Conservation (phyloP, 2,888 invertebrate species). For the Oscheius myriophilus region DNA sequence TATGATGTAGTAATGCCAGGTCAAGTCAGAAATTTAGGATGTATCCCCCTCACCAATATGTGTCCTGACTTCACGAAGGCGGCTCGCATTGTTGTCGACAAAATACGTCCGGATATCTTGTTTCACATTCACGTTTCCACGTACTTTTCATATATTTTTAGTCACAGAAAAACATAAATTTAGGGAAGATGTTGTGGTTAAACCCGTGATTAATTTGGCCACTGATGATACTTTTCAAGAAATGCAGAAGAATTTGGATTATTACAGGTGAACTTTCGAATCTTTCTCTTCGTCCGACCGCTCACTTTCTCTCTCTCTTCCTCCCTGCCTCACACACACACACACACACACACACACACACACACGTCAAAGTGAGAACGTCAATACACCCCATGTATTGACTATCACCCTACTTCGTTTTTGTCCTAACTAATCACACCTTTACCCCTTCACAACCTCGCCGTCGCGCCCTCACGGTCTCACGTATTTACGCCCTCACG, state of each 20-base stretch:
- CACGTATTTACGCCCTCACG: no score
- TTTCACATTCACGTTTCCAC: constrained; percentile 6
- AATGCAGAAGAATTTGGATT: constrained; percentile 18
- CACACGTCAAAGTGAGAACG: no score
- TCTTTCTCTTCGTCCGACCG: background rate
- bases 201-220: constrained; percentile 1
- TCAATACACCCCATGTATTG: no score
- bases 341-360: no score
- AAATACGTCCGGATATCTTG: constrained; percentile 11
- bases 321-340: background rate
- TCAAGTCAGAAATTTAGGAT: no score
- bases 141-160: background rate
- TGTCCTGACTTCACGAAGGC: constrained; percentile 17
- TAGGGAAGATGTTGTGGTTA: constrained; percentile 4
- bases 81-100: constrained; percentile 20
- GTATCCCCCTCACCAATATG: constrained; percentile 4
- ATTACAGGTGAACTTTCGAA: constrained; percentile 7
- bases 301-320: background rate
- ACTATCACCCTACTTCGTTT: no score
- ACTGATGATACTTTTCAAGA: constrained; percentile 4
- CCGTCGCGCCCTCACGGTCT: no score
- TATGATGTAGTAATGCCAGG: background rate
- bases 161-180: background rate
- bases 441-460: no score
- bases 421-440: no score